Evolutionary conservation across 1,140 invertebrate genomes (phyloP), one percentile per base, ranked within the genome.

Genomic region (Drosophila ficusphila): DNA sequence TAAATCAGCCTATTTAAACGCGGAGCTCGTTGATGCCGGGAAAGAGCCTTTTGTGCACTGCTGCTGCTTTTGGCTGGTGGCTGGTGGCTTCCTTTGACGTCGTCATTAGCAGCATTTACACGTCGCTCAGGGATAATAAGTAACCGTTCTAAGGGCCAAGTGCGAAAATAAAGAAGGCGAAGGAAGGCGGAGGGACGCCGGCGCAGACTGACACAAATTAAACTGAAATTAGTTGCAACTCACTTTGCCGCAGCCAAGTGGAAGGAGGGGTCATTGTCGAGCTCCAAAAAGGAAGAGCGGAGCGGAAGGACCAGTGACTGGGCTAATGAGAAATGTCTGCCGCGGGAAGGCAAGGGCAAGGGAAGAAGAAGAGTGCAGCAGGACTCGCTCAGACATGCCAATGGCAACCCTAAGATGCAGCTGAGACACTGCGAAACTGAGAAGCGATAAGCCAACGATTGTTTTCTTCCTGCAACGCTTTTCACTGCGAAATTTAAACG

Each of bases 31-130:
- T 86, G 78, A 78, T 61, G 76, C 38, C 14, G 27, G 1, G 27
- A 2, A 19, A 27, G 51, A 47, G 57, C 42, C 75, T 47, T 83
- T 83, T 78, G 79, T 78, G 42, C 68, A 67, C 47, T 44, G 42
- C 27, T 51, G 58, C 71, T n/a, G n/a, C n/a, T n/a, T n/a, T n/a
- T n/a, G n/a, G n/a, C n/a, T n/a, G n/a, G n/a, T n/a, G n/a, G n/a
- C n/a, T 58, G 68, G 54, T 47, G 68, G 68, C 69, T 72, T 72
- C 64, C 57, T 65, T 61, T 60, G 78, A 75, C 83, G 83, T 62
- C 83, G 83, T 88, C 83, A 88, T 88, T 88, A 88, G 82, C 83
- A 88, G 82, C 83, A 82, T 88, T 88, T 88, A 78, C 74, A 89
- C 82, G 75, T 78, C 74, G 75, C 79, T 70, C 65, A 86, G 81